These are phyloP conservation scores for Smutsia temminckii DNA, from an alignment of 2,797 vertebrate species.

Conservation along the genomic window DNA sequence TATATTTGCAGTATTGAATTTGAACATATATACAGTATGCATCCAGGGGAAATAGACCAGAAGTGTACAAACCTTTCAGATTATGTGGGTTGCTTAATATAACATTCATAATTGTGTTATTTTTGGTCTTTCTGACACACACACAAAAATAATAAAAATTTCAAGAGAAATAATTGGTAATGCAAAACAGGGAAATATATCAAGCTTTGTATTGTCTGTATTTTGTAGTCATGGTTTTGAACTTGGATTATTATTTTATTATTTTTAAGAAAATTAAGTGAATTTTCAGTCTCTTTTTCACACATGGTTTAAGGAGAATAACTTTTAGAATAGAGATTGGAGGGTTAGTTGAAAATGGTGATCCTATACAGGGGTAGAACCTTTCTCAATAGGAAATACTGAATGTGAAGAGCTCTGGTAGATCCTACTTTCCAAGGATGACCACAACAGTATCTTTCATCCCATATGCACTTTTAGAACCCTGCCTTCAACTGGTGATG, in stretches of 20 bases:
- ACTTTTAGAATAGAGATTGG: not conserved
- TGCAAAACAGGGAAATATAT: not conserved
- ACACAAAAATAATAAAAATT: constrained; percentile 13
- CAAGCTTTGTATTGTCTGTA: not conserved
- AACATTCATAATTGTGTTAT: constrained; percentile 50
- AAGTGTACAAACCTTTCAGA: constrained; percentile 42
- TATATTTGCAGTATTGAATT: not conserved
- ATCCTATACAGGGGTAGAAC: not conserved
- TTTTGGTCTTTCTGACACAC: constrained; percentile 27
- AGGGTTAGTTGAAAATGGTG: not conserved
- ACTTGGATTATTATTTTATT: not conserved
- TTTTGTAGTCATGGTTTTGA: constrained; percentile 19
- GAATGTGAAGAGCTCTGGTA: not conserved
- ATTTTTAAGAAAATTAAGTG: not conserved
- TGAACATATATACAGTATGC: not conserved
- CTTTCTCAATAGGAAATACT: not conserved
- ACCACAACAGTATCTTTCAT: not conserved
- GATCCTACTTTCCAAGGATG: not conserved
- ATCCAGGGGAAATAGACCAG: not conserved
- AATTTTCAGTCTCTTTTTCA: not conserved
- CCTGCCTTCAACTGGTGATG: not conserved
- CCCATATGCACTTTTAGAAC: not conserved
- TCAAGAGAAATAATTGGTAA: constrained; percentile 38
- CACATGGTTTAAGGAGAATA: not conserved
- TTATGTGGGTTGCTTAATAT: constrained; percentile 56